Percentiles rank a stretch among this genome's conserved stretches.
Conservation (phyloP, 2,113 vertebrate species). For the Oryctolagus cuniculus region mOryCun1.1 NC_091449.1:44494001-44494500, state of each 20-base stretch:
- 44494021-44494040: neutral
- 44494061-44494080: neutral
- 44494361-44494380: neutral
- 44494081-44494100: neutral
- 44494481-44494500: neutral
- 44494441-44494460: neutral
- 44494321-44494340: neutral
- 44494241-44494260: neutral
- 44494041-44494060: neutral
- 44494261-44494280: neutral
- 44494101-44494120: neutral
- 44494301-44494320: neutral
- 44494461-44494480: neutral
- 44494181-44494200: neutral
- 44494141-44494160: neutral
- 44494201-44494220: neutral
- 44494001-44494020: neutral
- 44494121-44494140: too few relatives aligned
- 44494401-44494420: neutral
- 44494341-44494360: neutral
- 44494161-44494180: neutral
- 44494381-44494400: neutral
- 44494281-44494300: neutral
- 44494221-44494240: accelerated
- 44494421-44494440: neutral